Evolutionary conservation across 2,888 invertebrate species (phyloP).

Genomic region (Panzeria rudis): DNA sequence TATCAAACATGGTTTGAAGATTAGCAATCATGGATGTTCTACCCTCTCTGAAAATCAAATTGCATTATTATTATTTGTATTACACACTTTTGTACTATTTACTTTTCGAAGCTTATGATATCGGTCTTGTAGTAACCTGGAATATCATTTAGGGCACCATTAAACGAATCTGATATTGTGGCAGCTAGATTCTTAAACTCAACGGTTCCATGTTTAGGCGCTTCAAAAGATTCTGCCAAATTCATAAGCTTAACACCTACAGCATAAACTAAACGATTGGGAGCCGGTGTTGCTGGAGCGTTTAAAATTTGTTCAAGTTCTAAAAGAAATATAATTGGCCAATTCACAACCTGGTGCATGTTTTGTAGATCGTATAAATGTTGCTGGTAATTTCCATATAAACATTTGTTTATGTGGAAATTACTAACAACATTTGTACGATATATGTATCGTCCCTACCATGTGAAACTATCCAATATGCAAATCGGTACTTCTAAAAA

Average conservation of each 20-base stretch:
- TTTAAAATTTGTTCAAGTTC: conserved; percentile 81
- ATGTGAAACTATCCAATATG: no score
- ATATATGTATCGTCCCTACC: no score
- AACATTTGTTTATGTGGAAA: no score
- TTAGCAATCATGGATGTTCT: conserved; percentile 89
- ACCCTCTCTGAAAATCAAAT: conserved; percentile 83
- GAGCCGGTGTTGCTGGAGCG: conserved; percentile 86
- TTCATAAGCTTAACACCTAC: conserved; percentile 90
- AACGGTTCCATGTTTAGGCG: conserved; percentile 88
- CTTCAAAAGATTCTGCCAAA: conserved; percentile 90
- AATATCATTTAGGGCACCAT: conserved; percentile 86
- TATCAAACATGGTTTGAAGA: conserved; percentile 90
- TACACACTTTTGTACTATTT: conserved; percentile 74
- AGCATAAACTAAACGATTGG: conserved; percentile 88
- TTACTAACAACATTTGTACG: no score
- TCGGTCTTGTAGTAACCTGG: conserved; percentile 89
- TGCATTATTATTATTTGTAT: no score
- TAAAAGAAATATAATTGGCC: conserved; percentile 47
- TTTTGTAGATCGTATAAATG: no score
- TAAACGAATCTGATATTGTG: conserved; percentile 87
- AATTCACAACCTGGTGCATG: no score
- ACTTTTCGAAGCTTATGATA: conserved; percentile 90
- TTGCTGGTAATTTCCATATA: no score
- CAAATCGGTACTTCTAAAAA: no score
- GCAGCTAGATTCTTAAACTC: conserved; percentile 90